Percentiles rank a stretch among this genome's conserved stretches.
Conservation (phyloP, 2,113 vertebrate genomes). For the Ameiurus melas region DNA sequence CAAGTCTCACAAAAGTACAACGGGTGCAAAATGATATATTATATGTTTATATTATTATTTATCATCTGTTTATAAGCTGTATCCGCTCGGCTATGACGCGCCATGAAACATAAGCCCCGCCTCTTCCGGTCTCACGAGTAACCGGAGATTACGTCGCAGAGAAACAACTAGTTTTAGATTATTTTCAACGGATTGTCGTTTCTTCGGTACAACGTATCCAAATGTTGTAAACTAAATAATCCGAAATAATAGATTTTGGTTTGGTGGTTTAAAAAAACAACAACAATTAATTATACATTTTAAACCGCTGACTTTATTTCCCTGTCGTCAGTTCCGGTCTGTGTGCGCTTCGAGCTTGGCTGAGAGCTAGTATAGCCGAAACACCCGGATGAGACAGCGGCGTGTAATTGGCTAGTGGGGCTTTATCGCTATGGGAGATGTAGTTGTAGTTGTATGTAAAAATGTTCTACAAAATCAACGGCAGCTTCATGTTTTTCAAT, state of each 20-base stretch:
- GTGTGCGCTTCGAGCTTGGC: neutral
- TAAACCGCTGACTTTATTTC: neutral
- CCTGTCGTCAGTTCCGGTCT: neutral
- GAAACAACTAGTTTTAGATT: neutral
- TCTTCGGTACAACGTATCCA: neutral
- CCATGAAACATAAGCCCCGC: conserved; percentile 11
- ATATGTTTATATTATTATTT: neutral
- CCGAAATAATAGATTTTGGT: neutral
- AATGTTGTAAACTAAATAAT: neutral
- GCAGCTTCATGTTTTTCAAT: neutral
- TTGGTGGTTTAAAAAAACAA: neutral
- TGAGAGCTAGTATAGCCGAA: too few relatives aligned
- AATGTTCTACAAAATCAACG: neutral
- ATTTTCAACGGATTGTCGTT: neutral
- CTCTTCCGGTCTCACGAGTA: conserved; percentile 63
- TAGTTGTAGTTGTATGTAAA: neutral
- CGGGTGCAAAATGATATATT: neutral
- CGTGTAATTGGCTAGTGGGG: neutral
- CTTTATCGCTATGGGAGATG: neutral
- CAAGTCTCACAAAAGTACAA: neutral
- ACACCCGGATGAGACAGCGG: conserved; percentile 1
- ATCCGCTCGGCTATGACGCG: conserved; percentile 10
- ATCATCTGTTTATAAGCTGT: conserved; percentile 18
- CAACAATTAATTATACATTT: neutral
- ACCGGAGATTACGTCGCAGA: neutral